A percentile compares a stretch with the other conserved stretches of the same genome.
Conservation (phyloP, 2,888 invertebrate genomes). For the Sminthurides aquaticus region DNA sequence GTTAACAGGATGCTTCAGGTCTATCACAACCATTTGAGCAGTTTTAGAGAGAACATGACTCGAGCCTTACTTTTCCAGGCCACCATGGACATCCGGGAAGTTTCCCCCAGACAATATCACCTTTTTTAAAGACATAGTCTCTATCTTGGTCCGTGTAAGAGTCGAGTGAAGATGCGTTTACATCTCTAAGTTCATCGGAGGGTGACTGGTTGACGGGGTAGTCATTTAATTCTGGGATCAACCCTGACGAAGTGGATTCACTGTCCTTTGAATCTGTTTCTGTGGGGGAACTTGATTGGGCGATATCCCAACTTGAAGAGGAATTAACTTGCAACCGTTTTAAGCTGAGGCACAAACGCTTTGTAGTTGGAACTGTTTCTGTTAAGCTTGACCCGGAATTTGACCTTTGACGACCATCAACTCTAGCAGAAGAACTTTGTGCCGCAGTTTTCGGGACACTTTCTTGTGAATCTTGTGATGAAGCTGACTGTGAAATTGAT, state of each 20-base stretch:
- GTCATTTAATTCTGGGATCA: conserved; percentile 15
- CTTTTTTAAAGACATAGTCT: conserved; percentile 46
- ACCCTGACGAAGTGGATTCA: conserved; percentile 6
- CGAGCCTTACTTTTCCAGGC: conserved; percentile 62
- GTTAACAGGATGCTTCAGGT: background rate
- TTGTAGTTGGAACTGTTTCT: conserved; percentile 44
- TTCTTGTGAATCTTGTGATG: too few species aligned
- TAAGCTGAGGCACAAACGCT: conserved; percentile 67
- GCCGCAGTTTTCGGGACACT: too few species aligned
- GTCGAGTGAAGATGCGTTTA: conserved; percentile 23
- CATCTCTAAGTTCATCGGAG: conserved; percentile 15
- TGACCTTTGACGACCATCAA: background rate
- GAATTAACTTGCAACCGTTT: conserved; percentile 64
- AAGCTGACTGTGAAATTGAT: too few species aligned
- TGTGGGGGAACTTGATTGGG: conserved; percentile 13
- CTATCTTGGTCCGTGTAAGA: conserved; percentile 26
- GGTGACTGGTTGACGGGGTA: conserved; percentile 27
- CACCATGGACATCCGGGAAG: conserved; percentile 82
- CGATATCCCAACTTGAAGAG: conserved; percentile 52
- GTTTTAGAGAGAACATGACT: background rate
- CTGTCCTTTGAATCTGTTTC: conserved; percentile 13
- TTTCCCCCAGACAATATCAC: conserved; percentile 83
- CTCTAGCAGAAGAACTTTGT: too few species aligned
- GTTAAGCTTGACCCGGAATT: background rate
- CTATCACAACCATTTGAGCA: background rate